Conservation (phyloP, 2,888 invertebrate species). For the Rhamnusium bicolor region DNA sequence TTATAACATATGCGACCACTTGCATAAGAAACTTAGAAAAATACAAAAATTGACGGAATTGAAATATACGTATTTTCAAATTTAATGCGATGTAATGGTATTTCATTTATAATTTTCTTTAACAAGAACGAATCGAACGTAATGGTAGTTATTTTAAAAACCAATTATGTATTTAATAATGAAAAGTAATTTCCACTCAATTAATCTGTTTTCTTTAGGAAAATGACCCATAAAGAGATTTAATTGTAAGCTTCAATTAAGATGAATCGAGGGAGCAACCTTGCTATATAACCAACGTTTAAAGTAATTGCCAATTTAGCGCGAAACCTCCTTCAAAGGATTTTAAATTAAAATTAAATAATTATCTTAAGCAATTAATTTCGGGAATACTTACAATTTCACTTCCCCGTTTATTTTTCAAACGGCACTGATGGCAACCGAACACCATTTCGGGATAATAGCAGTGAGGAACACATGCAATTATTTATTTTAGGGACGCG, state of each 20-base stretch:
- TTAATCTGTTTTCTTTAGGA: constrained; percentile 33
- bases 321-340: constrained; percentile 22
- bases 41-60: too few relatives aligned
- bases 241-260: constrained; percentile 32
- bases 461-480: too few relatives aligned
- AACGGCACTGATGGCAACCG: neutral
- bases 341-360: constrained; percentile 35
- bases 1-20: too few relatives aligned
- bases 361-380: constrained; percentile 11
- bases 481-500: too few relatives aligned
- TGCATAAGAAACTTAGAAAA: too few relatives aligned
- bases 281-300: constrained; percentile 27
- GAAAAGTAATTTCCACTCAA: constrained; percentile 23
- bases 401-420: neutral
- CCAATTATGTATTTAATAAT: constrained; percentile 29
- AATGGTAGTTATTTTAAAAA: constrained; percentile 5
- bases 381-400: neutral
- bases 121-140: too few relatives aligned
- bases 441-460: neutral
- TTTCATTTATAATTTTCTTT: too few relatives aligned
- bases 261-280: constrained; percentile 28
- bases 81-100: too few relatives aligned
- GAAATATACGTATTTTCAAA: too few relatives aligned
- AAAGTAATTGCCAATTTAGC: constrained; percentile 34
- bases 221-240: constrained; percentile 32